A percentile compares a stretch with the other conserved stretches of the same genome.
Evolutionary conservation across 92 coral and sea anemone genomes (phyloP).

Genomic region (Zoanthus gigantus): DNA sequence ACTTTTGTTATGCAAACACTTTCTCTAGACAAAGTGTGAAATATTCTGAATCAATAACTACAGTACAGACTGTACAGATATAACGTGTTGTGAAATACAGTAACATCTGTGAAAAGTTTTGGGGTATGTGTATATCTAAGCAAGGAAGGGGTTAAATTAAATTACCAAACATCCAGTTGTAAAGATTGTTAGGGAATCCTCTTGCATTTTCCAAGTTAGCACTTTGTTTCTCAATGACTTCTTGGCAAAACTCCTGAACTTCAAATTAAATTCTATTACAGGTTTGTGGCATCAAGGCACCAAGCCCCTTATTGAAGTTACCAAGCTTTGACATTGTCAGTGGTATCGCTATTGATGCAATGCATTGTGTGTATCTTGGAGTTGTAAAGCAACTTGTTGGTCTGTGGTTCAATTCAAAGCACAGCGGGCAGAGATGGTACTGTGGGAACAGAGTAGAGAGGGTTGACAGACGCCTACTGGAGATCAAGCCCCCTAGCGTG

Average conservation of each 20-base stretch:
- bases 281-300: conserved; percentile 34
- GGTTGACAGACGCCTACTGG: conserved; percentile 28
- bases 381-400: conserved; percentile 30
- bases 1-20: not conserved
- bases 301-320: not conserved
- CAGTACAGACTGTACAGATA: not conserved
- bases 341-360: conserved; percentile 43
- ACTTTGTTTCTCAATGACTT: not conserved
- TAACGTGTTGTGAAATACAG: not conserved
- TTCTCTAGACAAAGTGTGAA: not conserved
- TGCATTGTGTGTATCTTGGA: conserved; percentile 45
- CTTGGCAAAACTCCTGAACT: not conserved
- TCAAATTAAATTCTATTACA: not conserved
- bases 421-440: conserved; percentile 31
- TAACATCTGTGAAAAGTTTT: not conserved
- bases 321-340: conserved; percentile 31
- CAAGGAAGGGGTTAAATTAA: not conserved
- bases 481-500: conserved; percentile 37
- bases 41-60: too few species aligned
- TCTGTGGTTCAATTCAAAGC: conserved; percentile 43
- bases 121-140: not conserved
- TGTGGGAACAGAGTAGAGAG: conserved; percentile 26
- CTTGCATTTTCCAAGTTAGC: not conserved
- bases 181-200: not conserved
- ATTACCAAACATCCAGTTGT: not conserved